These are phyloP conservation scores for Notothenia coriiceps DNA, from an alignment of 2,113 vertebrate genomes.

Conservation along the genomic window DNA sequence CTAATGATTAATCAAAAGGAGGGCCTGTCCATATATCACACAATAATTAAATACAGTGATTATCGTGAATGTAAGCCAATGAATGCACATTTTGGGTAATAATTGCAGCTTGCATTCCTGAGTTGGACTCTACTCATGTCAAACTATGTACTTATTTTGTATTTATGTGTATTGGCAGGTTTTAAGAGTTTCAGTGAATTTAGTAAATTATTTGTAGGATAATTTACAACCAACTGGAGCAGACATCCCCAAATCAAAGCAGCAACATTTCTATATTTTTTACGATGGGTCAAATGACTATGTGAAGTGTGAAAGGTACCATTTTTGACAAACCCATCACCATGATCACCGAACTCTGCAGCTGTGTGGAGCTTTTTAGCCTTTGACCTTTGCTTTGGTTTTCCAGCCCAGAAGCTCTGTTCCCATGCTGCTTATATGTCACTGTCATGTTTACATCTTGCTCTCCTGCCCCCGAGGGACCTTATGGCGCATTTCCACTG, in stretches of 20 bases:
- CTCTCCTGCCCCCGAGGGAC: neutral
- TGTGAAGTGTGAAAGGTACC: neutral
- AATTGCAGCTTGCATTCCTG: too few relatives aligned
- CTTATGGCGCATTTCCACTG: too few relatives aligned
- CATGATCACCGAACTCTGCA: neutral
- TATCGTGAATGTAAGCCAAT: too few relatives aligned
- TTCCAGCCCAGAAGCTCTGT: neutral
- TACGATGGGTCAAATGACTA: neutral
- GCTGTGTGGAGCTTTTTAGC: neutral
- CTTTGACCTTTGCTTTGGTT: neutral
- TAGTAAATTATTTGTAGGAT: neutral
- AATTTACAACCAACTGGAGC: neutral
- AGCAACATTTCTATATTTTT: neutral
- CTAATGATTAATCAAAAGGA: too few relatives aligned
- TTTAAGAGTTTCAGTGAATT: too few relatives aligned
- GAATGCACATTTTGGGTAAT: too few relatives aligned
- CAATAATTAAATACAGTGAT: too few relatives aligned
- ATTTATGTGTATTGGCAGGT: too few relatives aligned
- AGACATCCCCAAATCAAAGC: neutral
- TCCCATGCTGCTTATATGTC: neutral
- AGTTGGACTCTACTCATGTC: too few relatives aligned
- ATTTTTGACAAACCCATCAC: neutral
- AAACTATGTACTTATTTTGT: too few relatives aligned
- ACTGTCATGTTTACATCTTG: neutral
- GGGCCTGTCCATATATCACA: too few relatives aligned